Evolutionary conservation across 1,140 invertebrate species (phyloP), one percentile per base, ranked within the genome.

Genomic region (Microplitis demolitor): DNA sequence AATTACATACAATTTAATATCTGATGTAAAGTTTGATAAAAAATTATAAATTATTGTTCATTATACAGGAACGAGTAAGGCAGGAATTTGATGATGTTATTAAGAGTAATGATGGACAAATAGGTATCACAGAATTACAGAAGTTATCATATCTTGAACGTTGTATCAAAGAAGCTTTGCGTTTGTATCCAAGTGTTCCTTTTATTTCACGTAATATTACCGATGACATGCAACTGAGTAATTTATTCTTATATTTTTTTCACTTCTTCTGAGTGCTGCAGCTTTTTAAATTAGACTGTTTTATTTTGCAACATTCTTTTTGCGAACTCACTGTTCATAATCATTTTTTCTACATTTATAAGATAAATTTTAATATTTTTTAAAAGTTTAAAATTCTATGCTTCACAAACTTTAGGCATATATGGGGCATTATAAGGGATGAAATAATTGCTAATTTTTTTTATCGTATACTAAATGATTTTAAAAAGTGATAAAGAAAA

Each of bases 151-250:
- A 91, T 78, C 78, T 92, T 54, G 91, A 92, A 75, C 85, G 88
- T 77, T 89, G 89, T 71, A 88, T 92, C 61, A 92, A 91, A 82
- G 91, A 92, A 84, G 79, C 88, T 8, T 77, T 91, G 37, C 76
- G 91, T 50, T 72, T 92, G 4, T 91, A 86, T 77, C 90, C 91
- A 2, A 88, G 89, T 24, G 90, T 91, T 2, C 89, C 90, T 8
- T 79, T 87, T 3, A 86, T 91, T 45, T 86, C 82, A 8, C 80
- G 91, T 51, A 76, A 78, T 24, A 74, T 90, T 77, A 68, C 83
- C 81, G 64, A 87, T 86, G 78, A 90, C 85, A 56, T 83, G 8
- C 73, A 78, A 76, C 70, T 82, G 16, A 76, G 77, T 78, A 70
- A 70, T 37, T 34, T 16, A 24, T 33, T 60, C 24, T 50, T 4